Evolutionary conservation across 2,888 invertebrate species (phyloP).

Genomic region (Dorcus hopei): DNA sequence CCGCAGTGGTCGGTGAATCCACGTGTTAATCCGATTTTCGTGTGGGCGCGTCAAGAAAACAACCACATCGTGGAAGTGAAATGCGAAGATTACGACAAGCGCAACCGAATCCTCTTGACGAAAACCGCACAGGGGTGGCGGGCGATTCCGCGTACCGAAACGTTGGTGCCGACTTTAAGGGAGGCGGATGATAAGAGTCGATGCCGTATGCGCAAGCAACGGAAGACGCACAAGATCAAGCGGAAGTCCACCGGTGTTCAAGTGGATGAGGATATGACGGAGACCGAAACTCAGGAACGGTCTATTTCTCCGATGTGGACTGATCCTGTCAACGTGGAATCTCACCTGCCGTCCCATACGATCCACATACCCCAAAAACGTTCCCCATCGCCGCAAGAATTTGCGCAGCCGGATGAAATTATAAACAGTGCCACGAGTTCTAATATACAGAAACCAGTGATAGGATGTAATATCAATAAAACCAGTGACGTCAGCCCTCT

Average conservation of each 20-base stretch:
- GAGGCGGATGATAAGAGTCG: conserved; percentile 37
- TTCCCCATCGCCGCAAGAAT: conserved; percentile 43
- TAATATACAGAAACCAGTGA: conserved; percentile 38
- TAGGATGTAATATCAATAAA: conserved; percentile 49
- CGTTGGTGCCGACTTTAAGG: conserved; percentile 51
- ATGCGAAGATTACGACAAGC: conserved; percentile 84
- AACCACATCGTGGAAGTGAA: conserved; percentile 78
- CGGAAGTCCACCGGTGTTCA: conserved; percentile 45
- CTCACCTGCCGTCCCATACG: conserved; percentile 61
- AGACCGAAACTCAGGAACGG: conserved; percentile 16
- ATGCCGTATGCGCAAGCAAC: conserved; percentile 28
- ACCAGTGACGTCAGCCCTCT: conserved; percentile 52
- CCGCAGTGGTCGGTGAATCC: conserved; percentile 53
- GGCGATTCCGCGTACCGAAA: conserved; percentile 75
- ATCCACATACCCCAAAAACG: conserved; percentile 54
- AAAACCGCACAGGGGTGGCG: conserved; percentile 81
- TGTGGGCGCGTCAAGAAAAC: conserved; percentile 80
- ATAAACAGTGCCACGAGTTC: conserved; percentile 45
- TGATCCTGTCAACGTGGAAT: conserved; percentile 56
- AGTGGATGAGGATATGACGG: conserved; percentile 36
- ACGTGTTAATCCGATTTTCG: conserved; percentile 77
- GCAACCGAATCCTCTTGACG: conserved; percentile 78
- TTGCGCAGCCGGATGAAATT: conserved; percentile 27
- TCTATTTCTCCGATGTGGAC: conserved; percentile 42
- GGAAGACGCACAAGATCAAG: conserved; percentile 32